These are phyloP conservation scores for Pyrocoelia pectoralis DNA, from an alignment of 2,888 invertebrate genomes.

Conservation along the genomic window DNA sequence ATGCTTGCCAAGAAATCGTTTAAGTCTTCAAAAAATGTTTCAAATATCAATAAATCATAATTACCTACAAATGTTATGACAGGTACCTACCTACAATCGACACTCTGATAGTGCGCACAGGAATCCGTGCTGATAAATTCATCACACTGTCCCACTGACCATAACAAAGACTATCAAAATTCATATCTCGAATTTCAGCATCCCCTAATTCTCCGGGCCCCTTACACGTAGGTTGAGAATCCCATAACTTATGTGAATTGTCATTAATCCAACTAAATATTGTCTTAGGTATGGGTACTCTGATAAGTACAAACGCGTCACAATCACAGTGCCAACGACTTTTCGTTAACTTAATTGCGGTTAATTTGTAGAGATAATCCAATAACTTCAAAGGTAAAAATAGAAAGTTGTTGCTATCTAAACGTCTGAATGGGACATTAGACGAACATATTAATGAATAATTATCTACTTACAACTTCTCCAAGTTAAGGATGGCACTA, in stretches of 20 bases:
- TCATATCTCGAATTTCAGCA: slow-evolving; percentile 70
- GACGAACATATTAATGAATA: not conserved
- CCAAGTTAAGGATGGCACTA: slow-evolving; percentile 69
- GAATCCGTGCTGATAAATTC: slow-evolving; percentile 71
- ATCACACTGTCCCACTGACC: slow-evolving; percentile 84
- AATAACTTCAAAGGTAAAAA: slow-evolving; percentile 72
- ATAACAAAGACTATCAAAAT: slow-evolving; percentile 76
- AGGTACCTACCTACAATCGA: too few relatives aligned
- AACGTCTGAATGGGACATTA: slow-evolving; percentile 65
- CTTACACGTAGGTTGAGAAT: slow-evolving; percentile 73
- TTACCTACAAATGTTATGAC: too few relatives aligned
- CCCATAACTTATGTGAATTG: slow-evolving; percentile 73
- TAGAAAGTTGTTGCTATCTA: slow-evolving; percentile 78
- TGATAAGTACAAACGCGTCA: slow-evolving; percentile 74
- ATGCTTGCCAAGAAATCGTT: too few relatives aligned
- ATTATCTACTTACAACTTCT: slow-evolving; percentile 71
- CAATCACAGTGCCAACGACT: slow-evolving; percentile 88
- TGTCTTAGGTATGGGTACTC: slow-evolving; percentile 37
- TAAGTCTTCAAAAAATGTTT: too few relatives aligned
- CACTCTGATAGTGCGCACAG: too few relatives aligned
- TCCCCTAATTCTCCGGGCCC: slow-evolving; percentile 78
- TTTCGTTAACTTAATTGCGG: slow-evolving; percentile 74
- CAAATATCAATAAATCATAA: too few relatives aligned
- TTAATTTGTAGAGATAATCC: slow-evolving; percentile 69
- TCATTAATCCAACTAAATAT: slow-evolving; percentile 71